A percentile compares a stretch with the other conserved stretches of the same genome.
These are phyloP conservation scores for Zophobas atratus DNA, from an alignment of 1,140 invertebrate genomes.

Conservation along the genomic window DNA sequence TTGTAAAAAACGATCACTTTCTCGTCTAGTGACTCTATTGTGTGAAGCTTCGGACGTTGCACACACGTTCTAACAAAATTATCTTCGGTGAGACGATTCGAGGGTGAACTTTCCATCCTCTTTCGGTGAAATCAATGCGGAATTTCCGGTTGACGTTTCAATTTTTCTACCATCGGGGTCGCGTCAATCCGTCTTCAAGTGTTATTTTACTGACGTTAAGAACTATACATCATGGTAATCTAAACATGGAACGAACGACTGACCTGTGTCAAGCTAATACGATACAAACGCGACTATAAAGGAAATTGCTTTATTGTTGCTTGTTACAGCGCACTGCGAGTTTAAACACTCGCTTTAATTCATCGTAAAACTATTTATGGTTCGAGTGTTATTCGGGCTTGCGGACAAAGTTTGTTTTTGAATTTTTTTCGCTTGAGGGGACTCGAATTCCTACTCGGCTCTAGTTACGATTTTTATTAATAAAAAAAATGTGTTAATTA, in stretches of 20 bases:
- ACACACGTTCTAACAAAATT: neutral
- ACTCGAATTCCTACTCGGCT: too few species aligned
- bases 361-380: too few species aligned
- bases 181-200: neutral
- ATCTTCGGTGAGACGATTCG: neutral
- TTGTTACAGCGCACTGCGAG: too few species aligned
- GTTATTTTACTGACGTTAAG: neutral
- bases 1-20: neutral
- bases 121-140: neutral
- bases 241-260: neutral
- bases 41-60: neutral
- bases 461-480: too few species aligned
- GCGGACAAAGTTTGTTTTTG: too few species aligned
- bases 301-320: too few species aligned
- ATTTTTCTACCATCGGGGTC: slow-evolving; percentile 8
- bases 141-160: slow-evolving; percentile 16
- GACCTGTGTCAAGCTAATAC: neutral
- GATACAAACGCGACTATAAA: too few species aligned
- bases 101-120: neutral
- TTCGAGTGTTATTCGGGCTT: too few species aligned
- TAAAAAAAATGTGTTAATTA: neutral
- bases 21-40: neutral
- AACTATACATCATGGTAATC: neutral
- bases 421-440: too few species aligned
- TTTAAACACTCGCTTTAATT: too few species aligned